Percentiles rank a stretch among this genome's conserved stretches.
These are phyloP conservation scores for Tetraodon nigroviridis DNA, from an alignment of 2,113 vertebrate species.

Conservation along the genomic window DNA sequence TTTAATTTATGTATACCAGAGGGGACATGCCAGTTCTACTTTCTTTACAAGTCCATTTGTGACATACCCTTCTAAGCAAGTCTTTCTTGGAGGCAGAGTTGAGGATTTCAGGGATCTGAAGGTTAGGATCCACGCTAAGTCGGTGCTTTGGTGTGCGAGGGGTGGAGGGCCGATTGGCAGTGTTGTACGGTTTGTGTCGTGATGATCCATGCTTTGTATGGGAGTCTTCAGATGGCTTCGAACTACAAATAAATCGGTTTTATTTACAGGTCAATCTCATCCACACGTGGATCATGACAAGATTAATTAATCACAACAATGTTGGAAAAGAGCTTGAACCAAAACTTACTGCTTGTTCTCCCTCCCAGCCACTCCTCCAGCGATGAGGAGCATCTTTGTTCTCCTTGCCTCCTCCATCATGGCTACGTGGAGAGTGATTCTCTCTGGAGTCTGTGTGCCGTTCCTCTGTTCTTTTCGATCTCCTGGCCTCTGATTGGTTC, in stretches of 20 bases:
- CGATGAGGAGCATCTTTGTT: slow-evolving; percentile 84
- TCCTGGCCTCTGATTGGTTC: slow-evolving; percentile 76
- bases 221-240: slow-evolving; percentile 79
- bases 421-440: slow-evolving; percentile 72
- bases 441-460: slow-evolving; percentile 72
- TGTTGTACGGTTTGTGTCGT: slow-evolving; percentile 81
- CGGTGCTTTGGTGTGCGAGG: slow-evolving; percentile 86
- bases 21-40: too few relatives aligned
- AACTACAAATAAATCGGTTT: slow-evolving; percentile 61
- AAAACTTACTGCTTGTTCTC: slow-evolving; percentile 89
- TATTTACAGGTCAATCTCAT: not conserved
- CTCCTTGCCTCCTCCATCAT: slow-evolving; percentile 68
- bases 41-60: too few relatives aligned
- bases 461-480: slow-evolving; percentile 83
- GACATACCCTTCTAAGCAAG: slow-evolving; percentile 85
- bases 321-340: not conserved
- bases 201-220: slow-evolving; percentile 77
- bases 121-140: slow-evolving; percentile 93
- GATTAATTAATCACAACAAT: not conserved
- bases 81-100: slow-evolving; percentile 92
- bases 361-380: slow-evolving; percentile 96
- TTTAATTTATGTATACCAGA: too few relatives aligned
- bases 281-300: not conserved
- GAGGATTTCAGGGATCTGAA: slow-evolving; percentile 93
- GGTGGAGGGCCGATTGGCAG: slow-evolving; percentile 75